Percentiles rank a stretch among this genome's conserved stretches.
Conservation (phyloP, 2,113 vertebrate genomes). For the Cricetomys ansorgei region DNA sequence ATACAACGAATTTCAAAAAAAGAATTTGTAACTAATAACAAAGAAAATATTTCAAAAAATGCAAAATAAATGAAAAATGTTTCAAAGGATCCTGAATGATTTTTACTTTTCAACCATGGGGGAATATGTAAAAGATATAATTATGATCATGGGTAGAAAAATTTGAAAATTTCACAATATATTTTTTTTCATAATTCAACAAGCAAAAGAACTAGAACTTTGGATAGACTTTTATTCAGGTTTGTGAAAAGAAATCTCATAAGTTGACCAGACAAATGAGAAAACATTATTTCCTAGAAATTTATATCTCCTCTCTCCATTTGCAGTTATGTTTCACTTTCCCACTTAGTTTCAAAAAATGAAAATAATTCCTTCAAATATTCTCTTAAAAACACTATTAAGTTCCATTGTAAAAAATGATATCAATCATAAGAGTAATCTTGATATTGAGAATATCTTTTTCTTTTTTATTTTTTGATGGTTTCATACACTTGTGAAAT, state of each 20-base stretch:
- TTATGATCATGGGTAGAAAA: background rate
- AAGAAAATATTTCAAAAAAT: slow-evolving; percentile 39
- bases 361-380: background rate
- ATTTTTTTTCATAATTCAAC: background rate
- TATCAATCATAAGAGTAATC: background rate
- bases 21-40: background rate
- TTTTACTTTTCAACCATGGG: background rate
- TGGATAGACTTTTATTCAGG: background rate
- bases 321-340: background rate
- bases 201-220: background rate
- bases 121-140: background rate
- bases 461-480: background rate
- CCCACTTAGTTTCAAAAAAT: background rate
- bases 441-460: background rate
- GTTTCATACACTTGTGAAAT: background rate
- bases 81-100: background rate
- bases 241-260: background rate
- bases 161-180: background rate
- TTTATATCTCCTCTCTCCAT: background rate
- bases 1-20: background rate
- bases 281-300: background rate
- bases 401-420: background rate
- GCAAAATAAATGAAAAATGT: background rate
- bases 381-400: background rate
- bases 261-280: background rate